phyloP scores from a whole-genome alignment of 2,113 vertebrate species.

The Peromyscus polionotus region DNA sequence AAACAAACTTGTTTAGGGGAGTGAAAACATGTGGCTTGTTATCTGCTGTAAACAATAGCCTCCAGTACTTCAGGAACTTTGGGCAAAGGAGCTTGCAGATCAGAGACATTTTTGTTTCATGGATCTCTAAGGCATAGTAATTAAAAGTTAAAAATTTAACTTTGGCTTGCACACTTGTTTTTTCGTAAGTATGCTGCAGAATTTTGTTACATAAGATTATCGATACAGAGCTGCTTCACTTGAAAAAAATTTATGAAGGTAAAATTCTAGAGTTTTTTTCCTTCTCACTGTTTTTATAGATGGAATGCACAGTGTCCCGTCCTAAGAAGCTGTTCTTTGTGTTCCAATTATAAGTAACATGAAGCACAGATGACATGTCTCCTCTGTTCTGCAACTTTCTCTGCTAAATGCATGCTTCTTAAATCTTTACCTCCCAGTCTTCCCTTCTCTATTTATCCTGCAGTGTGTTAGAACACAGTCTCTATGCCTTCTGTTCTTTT shows the following conservation, averaged over 20 bases:
- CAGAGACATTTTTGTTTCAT: background rate
- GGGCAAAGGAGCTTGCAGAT: background rate
- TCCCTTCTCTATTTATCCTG: background rate
- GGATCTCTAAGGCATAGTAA: background rate
- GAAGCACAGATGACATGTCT: background rate
- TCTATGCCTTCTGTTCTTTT: conserved; percentile 14
- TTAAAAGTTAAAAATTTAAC: background rate
- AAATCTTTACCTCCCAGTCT: background rate
- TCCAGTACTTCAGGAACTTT: background rate
- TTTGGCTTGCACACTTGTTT: background rate
- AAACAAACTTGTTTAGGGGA: background rate
- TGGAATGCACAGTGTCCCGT: background rate
- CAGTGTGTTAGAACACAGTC: background rate
- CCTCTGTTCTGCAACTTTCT: background rate
- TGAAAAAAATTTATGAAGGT: background rate
- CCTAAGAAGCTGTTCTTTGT: background rate
- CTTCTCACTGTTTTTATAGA: background rate
- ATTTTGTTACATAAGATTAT: background rate
- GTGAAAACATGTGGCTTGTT: background rate
- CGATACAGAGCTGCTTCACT: background rate
- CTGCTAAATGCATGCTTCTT: background rate
- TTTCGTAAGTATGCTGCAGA: background rate
- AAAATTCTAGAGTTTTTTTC: background rate
- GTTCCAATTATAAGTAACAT: background rate
- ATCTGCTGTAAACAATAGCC: background rate